These are phyloP conservation scores for Micromesistius poutassou DNA, from an alignment of 2,797 vertebrate genomes.

Conservation along the genomic window DNA sequence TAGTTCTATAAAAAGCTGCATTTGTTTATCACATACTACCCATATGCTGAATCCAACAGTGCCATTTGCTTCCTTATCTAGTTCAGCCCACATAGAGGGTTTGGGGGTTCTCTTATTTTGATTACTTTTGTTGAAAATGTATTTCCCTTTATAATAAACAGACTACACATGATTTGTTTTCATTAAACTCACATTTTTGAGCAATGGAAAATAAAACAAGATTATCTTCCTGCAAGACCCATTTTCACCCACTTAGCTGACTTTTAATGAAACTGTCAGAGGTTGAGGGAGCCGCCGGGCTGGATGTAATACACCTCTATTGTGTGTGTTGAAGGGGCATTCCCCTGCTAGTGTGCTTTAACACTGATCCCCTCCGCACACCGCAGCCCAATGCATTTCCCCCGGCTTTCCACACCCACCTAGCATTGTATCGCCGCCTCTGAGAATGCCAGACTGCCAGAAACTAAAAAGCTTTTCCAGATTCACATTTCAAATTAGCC, in stretches of 20 bases:
- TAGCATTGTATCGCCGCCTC: constrained; percentile 50
- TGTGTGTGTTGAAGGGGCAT: constrained; percentile 48
- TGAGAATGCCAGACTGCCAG: constrained; percentile 37
- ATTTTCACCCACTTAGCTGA: not conserved
- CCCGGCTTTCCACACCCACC: constrained; percentile 36
- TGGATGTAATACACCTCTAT: constrained; percentile 44
- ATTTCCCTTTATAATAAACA: not conserved
- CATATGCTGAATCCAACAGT: constrained; percentile 27
- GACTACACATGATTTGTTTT: not conserved
- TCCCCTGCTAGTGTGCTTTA: constrained; percentile 53
- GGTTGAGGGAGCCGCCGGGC: not conserved
- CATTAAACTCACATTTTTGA: not conserved
- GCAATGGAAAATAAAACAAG: not conserved
- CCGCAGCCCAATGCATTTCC: constrained; percentile 62
- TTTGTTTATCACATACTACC: constrained; percentile 54
- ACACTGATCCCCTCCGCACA: constrained; percentile 47
- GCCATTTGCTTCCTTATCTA: constrained; percentile 58
- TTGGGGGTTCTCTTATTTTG: not conserved
- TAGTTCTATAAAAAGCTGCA: constrained; percentile 12
- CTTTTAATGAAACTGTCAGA: not conserved
- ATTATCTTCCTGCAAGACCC: not conserved
- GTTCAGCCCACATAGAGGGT: not conserved
- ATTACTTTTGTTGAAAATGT: not conserved
- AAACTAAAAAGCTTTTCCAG: constrained; percentile 58
- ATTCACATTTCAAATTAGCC: constrained; percentile 63